Evolutionary conservation across 2,113 vertebrate species (phyloP).

Genomic region (Odocoileus virginianus): DNA sequence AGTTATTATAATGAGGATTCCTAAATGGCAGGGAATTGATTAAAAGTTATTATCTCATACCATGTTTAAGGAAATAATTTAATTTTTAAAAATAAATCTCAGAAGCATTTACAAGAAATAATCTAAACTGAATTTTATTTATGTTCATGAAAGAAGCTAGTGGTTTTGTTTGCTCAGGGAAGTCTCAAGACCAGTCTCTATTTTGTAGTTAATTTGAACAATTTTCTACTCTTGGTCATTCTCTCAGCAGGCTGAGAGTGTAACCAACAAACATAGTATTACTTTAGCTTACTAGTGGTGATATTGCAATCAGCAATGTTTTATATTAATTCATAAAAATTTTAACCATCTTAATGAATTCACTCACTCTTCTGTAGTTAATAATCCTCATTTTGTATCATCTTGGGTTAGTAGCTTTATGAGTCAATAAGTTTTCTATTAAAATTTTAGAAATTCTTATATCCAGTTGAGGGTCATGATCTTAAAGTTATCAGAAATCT

Average conservation of each 20-base stretch:
- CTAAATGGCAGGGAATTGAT: not conserved
- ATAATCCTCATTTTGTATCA: not conserved
- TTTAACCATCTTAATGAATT: not conserved
- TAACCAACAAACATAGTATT: not conserved
- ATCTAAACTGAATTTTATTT: not conserved
- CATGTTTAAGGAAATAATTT: not conserved
- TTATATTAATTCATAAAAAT: not conserved
- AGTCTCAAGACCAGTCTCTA: not conserved
- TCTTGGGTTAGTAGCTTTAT: not conserved
- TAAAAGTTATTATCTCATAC: not conserved
- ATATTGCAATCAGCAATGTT: not conserved
- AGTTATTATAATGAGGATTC: not conserved
- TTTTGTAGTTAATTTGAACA: not conserved
- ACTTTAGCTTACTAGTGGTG: not conserved
- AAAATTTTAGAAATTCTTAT: not conserved
- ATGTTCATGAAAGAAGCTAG: not conserved
- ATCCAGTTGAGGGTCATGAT: not conserved
- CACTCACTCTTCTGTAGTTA: not conserved
- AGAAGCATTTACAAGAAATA: not conserved
- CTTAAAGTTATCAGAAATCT: not conserved
- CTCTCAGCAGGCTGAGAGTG: not conserved
- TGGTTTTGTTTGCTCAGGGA: not conserved
- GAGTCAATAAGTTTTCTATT: not conserved
- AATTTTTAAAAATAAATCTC: not conserved
- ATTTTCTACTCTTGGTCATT: not conserved